phyloP scores from a whole-genome alignment of 1,140 invertebrate genomes.

The Linepithema humile region DNA sequence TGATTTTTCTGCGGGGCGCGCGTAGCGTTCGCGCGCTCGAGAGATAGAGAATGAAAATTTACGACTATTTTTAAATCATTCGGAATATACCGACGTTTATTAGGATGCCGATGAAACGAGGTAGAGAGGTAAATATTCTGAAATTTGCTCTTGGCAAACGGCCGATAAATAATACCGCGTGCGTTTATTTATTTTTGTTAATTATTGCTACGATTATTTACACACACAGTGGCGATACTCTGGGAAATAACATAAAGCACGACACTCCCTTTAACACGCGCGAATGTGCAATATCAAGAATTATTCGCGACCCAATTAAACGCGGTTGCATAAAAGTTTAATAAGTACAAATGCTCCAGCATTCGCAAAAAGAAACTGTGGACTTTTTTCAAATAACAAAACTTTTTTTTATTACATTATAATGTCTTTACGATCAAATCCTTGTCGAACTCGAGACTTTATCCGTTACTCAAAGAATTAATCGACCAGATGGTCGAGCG shows the following conservation, averaged over 20 bases:
- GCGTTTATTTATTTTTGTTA: constrained; percentile 63
- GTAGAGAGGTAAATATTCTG: constrained; percentile 64
- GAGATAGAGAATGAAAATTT: constrained; percentile 57
- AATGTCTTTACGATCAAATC: not conserved
- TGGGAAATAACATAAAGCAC: not conserved
- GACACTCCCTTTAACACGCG: not conserved
- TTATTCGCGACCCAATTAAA: not conserved
- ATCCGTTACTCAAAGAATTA: constrained; percentile 36
- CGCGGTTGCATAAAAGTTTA: not conserved
- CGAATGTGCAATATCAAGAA: not conserved
- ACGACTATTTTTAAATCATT: constrained; percentile 76
- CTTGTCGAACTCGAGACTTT: not conserved
- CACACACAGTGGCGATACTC: not conserved
- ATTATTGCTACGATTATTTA: constrained; percentile 59
- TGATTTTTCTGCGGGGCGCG: constrained; percentile 71
- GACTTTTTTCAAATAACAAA: not conserved
- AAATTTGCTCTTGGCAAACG: constrained; percentile 66
- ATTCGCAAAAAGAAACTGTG: not conserved
- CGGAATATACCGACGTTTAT: constrained; percentile 73
- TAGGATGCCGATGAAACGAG: constrained; percentile 72
- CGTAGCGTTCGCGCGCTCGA: constrained; percentile 14
- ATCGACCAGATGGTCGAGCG: constrained; percentile 40
- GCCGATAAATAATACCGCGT: constrained; percentile 66
- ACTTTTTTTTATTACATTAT: not conserved
- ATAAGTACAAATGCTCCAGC: not conserved